Evolutionary conservation across 2,888 invertebrate species (phyloP).

Genomic region (Drosophila mulleri): DNA sequence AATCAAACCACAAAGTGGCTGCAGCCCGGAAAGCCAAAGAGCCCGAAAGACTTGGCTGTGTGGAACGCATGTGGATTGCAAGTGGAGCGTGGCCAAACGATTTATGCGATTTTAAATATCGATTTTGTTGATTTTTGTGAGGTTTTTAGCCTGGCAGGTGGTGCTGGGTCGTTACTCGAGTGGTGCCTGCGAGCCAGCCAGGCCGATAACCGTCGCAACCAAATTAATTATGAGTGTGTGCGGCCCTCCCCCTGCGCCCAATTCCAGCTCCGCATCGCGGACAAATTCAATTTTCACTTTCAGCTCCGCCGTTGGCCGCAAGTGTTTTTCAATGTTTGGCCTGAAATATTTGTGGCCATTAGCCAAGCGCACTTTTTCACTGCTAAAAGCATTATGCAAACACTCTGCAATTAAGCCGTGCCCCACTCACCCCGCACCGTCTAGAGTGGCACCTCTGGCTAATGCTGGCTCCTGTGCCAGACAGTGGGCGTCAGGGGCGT

Average conservation of each 20-base stretch:
- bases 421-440: neutral
- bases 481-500: slow-evolving; percentile 44
- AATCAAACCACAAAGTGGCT: slow-evolving; percentile 74
- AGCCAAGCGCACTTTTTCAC: slow-evolving; percentile 62
- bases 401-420: slow-evolving; percentile 77
- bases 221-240: slow-evolving; percentile 83
- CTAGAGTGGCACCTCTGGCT: neutral
- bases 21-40: slow-evolving; percentile 22
- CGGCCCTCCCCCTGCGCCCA: slow-evolving; percentile 13
- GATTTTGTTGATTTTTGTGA: slow-evolving; percentile 84
- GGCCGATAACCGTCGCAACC: slow-evolving; percentile 65
- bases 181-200: slow-evolving; percentile 39
- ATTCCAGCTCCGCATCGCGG: neutral
- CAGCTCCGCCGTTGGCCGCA: slow-evolving; percentile 48
- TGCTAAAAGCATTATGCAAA: slow-evolving; percentile 74
- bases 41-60: slow-evolving; percentile 10
- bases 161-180: slow-evolving; percentile 15
- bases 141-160: slow-evolving; percentile 63
- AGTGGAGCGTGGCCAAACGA: slow-evolving; percentile 54
- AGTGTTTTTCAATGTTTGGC: slow-evolving; percentile 78
- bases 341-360: slow-evolving; percentile 77
- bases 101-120: slow-evolving; percentile 85
- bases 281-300: slow-evolving; percentile 73
- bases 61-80: slow-evolving; percentile 60
- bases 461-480: slow-evolving; percentile 40